Base-by-base conservation (phyloP, 1,140 invertebrate species). In the Anoplophora glabripennis region DNA sequence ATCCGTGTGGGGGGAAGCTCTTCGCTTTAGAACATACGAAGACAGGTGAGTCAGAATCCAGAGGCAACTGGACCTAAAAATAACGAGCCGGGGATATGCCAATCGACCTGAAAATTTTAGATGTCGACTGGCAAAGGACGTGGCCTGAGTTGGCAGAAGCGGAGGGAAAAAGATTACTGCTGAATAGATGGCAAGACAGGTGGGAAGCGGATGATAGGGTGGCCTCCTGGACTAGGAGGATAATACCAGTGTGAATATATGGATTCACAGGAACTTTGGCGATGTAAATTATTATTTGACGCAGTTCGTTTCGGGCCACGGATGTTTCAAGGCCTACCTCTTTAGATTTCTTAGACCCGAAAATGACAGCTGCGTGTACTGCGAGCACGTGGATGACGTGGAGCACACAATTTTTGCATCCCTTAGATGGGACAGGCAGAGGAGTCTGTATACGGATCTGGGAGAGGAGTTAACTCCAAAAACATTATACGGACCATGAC, bases 1-100 rank as follows among this genome's bases (percentile, higher is more conserved):
- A 14, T 55, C 69, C 35, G 36, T 70, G n/a, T 71, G 65, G 66
- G 41, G 54, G 0, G 38, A 59, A 5, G 49, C 61, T 1, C 33
- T 67, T 1, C 36, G 63, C 9, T 38, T n/a, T 7, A 44, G 60
- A 1, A 54, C 41, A 14, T 63, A 69, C 42, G 41, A 54, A n/a
- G 59, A 63, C 8, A 12, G 52, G 12, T 42, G 67, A 40, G 45
- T 56, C 0, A 33, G 41, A n/a, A 54, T 66, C 0, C 66, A 72
- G 47, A 38, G 68, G 35, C 53, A 14, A 15, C 46, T 52, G 7
- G 17, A 42, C 4, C 36, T 61, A 9, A 37, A 57, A 14, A 45
- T 58, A 4, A 63, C 48, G 2, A 41, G 37, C 60, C 12, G 67
- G 63, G 3, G 17, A 33, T 0, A 17, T 61, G 0, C 68, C 67